Conservation (phyloP, 2,113 vertebrate species). For the Myotis lucifugus region DNA sequence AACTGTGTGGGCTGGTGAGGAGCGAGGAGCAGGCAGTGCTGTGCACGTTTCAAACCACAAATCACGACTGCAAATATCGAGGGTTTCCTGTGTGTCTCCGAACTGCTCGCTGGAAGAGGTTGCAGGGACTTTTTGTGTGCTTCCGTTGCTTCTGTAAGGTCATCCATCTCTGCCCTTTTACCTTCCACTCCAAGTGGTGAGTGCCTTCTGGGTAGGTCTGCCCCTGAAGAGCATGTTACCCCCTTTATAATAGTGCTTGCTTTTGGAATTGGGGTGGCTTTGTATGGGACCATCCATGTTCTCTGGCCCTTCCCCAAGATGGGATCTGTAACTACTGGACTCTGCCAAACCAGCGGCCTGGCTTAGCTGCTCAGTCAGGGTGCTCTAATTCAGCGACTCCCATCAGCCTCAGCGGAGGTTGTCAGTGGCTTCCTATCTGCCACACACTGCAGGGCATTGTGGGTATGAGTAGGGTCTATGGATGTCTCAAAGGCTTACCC, state of each 20-base stretch:
- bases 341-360: neutral
- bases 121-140: constrained; percentile 54
- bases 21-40: neutral
- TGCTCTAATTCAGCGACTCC: neutral
- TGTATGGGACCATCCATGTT: neutral
- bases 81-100: constrained; percentile 69
- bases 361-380: neutral
- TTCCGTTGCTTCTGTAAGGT: neutral
- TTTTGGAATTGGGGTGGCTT: neutral
- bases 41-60: constrained; percentile 65
- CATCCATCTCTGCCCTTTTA: neutral
- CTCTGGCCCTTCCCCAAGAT: neutral
- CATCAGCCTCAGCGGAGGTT: neutral
- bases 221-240: neutral
- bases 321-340: neutral
- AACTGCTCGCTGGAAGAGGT: constrained; percentile 47
- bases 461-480: neutral
- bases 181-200: neutral
- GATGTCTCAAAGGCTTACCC: neutral
- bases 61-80: constrained; percentile 59
- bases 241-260: neutral
- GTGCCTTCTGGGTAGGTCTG: neutral
- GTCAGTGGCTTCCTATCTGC: neutral
- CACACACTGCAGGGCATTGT: neutral
- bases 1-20: constrained; percentile 13